A percentile compares a stretch with the other conserved stretches of the same genome.
phyloP scores from a whole-genome alignment of 2,113 vertebrate species.

The Columbina picui region DNA sequence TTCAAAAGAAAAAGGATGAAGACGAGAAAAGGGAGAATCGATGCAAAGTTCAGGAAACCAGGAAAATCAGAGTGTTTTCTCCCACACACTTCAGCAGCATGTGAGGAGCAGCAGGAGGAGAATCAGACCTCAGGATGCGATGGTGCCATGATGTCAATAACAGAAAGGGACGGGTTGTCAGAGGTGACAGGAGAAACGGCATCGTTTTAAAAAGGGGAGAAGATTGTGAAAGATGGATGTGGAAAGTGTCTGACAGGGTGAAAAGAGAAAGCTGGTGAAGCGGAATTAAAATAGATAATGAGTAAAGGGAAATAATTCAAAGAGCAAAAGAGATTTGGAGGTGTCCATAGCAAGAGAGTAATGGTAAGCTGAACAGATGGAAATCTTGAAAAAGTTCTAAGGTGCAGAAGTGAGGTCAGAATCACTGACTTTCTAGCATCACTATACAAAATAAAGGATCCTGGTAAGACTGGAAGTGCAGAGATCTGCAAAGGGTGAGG shows the following conservation, averaged over 20 bases:
- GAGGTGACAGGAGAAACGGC: conserved; percentile 20
- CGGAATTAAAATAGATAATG: background rate
- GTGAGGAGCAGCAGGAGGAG: conserved; percentile 4
- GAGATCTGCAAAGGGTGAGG: background rate
- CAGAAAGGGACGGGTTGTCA: background rate
- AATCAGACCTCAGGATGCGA: background rate
- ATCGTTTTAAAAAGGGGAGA: background rate
- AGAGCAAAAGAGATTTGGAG: background rate
- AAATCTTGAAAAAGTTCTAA: background rate
- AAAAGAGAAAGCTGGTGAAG: conserved; percentile 2
- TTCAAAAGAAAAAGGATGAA: background rate
- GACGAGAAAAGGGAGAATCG: background rate
- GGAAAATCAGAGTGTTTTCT: background rate
- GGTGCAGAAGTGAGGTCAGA: background rate
- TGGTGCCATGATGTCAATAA: background rate
- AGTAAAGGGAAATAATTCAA: background rate
- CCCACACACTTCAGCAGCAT: background rate
- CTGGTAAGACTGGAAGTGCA: background rate
- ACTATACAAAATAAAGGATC: background rate
- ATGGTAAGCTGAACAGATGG: accelerated
- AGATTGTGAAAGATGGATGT: background rate
- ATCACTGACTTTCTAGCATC: background rate
- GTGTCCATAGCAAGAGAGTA: background rate
- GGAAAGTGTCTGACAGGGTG: conserved; percentile 13
- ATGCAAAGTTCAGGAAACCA: background rate